Evolutionary conservation across 2,797 vertebrate genomes (phyloP), one percentile per base, ranked within the genome.

Genomic region (Linurgus olivaceus): DNA sequence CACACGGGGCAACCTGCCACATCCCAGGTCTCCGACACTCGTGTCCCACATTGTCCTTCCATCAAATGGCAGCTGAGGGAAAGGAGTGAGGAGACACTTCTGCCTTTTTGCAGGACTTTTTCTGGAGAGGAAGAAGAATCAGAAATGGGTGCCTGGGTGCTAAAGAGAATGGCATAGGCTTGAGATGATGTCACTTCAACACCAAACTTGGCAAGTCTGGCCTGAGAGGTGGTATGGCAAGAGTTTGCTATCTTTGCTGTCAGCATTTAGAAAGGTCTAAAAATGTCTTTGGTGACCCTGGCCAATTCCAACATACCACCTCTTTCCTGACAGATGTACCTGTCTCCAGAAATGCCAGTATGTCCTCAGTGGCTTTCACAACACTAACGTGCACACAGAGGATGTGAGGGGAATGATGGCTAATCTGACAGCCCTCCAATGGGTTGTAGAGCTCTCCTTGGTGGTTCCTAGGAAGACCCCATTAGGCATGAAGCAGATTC

Each of bases 151-250:
- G 72, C 38, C 71, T 91, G 74, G 18, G n/a, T 93, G 87, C 88
- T 96, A 44, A 93, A 89, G 93, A 86, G 63, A 68, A 95, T 71
- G 88, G 79, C 79, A 72, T 24, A 42, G 51, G 48, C 79, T 88
- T 65, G 79, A 95, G 71, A 95, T 82, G 59, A 85, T 75, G 62
- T 90, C 66, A 84, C 88, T 94, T 91, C 91, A 62, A 82, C 68
- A 94, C 51, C 40, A 54, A 58, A 78, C 45, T 57, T 70, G 35
- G 58, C 52, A 84, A 52, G 63, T 66, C 59, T 86, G 70, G 24
- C 55, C 89, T 54, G 55, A 91, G 86, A 55, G 54, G 50, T 35
- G 38, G n/a, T 74, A n/a, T n/a, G 31, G 76, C 29, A 61, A 76
- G 38, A 83, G 19, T 65, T 81, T 75, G 62, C 54, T 62, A 57